Evolutionary conservation across 37 sponge, comb jelly and placozoan genomes (phyloP), one percentile per base, ranked within the genome.

Genomic region (Petrosia ficiformis): DNA sequence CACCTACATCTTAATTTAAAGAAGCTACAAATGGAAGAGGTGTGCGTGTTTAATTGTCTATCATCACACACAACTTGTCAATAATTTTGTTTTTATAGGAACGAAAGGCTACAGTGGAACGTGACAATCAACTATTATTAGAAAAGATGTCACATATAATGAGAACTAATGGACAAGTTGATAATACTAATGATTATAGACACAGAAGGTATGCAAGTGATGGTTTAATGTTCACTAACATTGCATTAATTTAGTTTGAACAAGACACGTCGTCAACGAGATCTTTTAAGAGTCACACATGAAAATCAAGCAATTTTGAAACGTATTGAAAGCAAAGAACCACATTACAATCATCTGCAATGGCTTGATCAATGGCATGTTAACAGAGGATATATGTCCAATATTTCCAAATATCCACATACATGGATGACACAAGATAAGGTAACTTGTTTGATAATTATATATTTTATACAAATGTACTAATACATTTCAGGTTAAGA

Each of bases 141-240:
- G 90, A 94, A 48, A 93, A 89, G 71, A 94, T 97, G 87, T 84
- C 90, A 3, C 71, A 91, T 34, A 86, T 94, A 58, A 94, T 97
- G 92, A 82, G 74, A 38, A 89, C 87, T 3, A 82, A 67, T 39
- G 89, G 86, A 30, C 39, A 68, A 22, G 84, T 91, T 22, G 92
- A 93, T 79, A 85, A 84, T 80, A 77, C 58, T 26, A 97, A 88
- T 61, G 70, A 83, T 57, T 91, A 95, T 76, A 60, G 84, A 59
- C 80, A 84, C 3, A 75, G 78, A 21, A 92, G 89, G 93, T 84
- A 63, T 28, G 6, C 10, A 21, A 34, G 36, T 35, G 8, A 6
- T 68, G 39, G 6, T 11, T 33, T 21, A 14, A 10, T 39, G 10
- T 8, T 11, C 24, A 64, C 21, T 25, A n/a, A 24, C 21, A 64